Evolutionary conservation across 1,140 invertebrate species (phyloP).

Genomic region (Heterodera carotae): DNA sequence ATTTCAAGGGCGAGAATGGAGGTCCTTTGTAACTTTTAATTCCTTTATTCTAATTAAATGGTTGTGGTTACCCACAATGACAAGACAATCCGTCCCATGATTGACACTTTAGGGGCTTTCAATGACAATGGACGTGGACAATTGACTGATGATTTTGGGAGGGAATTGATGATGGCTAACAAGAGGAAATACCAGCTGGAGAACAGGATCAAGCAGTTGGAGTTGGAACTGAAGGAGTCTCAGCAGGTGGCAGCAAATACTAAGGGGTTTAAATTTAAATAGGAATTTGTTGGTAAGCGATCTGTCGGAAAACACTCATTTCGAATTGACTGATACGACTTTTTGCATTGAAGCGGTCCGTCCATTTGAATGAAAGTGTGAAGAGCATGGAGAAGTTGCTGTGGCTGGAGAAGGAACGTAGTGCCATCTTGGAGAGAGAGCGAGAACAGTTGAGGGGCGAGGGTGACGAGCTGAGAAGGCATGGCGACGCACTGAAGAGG

Average conservation of each 20-base stretch:
- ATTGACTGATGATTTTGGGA: constrained; percentile 38
- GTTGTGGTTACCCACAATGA: too few relatives aligned
- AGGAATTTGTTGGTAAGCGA: too few relatives aligned
- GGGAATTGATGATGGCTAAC: constrained; percentile 43
- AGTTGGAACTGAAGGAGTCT: constrained; percentile 30
- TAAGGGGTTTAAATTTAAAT: too few relatives aligned
- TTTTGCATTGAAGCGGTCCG: constrained; percentile 1
- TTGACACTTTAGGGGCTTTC: constrained; percentile 15
- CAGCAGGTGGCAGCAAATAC: constrained; percentile 2
- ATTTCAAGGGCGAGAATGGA: constrained; percentile 29
- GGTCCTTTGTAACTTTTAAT: constrained; percentile 3
- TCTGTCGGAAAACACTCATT: background rate
- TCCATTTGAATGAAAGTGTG: constrained; percentile 19
- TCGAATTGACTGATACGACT: background rate
- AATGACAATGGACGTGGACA: constrained; percentile 27
- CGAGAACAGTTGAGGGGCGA: constrained; percentile 14
- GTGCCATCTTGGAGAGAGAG: constrained; percentile 33
- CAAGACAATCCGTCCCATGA: too few relatives aligned
- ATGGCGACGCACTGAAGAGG: constrained; percentile 34
- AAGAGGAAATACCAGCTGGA: constrained; percentile 44
- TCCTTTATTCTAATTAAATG: background rate
- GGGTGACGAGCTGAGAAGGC: constrained; percentile 8
- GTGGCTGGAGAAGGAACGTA: constrained; percentile 47
- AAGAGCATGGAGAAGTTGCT: constrained; percentile 36
- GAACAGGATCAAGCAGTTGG: constrained; percentile 32